Evolutionary conservation across 2,113 vertebrate species (phyloP).

Genomic region (Andinoacara biseriatus): DNA sequence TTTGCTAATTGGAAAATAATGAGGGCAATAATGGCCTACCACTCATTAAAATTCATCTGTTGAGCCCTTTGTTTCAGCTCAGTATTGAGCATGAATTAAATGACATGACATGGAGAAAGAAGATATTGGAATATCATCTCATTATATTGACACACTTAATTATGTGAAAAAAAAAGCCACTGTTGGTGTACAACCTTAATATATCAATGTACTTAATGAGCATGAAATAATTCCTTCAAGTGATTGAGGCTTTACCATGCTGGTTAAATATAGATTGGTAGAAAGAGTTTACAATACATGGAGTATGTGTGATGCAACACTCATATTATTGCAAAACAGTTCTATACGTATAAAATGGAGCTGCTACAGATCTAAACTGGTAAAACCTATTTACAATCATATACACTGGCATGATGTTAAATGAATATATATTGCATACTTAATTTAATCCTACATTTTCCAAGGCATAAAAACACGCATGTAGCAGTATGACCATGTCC

Average conservation of each 20-base stretch:
- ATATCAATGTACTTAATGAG: slow-evolving; percentile 50
- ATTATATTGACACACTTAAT: slow-evolving; percentile 69
- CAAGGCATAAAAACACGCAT: slow-evolving; percentile 18
- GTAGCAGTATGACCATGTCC: background rate
- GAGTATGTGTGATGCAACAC: background rate
- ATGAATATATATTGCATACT: slow-evolving; percentile 8
- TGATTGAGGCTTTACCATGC: slow-evolving; percentile 19
- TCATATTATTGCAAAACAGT: background rate
- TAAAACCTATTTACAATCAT: slow-evolving; percentile 1
- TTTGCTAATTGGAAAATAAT: slow-evolving; percentile 80
- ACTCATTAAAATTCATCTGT: slow-evolving; percentile 77
- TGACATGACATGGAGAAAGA: slow-evolving; percentile 50
- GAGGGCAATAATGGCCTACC: slow-evolving; percentile 71
- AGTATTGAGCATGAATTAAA: slow-evolving; percentile 35
- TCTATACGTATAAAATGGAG: background rate
- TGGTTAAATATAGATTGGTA: slow-evolving; percentile 18
- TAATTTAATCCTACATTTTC: slow-evolving; percentile 11
- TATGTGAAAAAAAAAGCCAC: slow-evolving; percentile 44
- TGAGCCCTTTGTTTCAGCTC: slow-evolving; percentile 39
- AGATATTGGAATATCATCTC: slow-evolving; percentile 64
- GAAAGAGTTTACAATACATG: background rate
- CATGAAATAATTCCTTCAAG: slow-evolving; percentile 37
- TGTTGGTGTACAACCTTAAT: slow-evolving; percentile 45
- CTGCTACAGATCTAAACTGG: background rate
- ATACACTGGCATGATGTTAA: background rate